These are phyloP conservation scores for Venusia cambrica DNA, from an alignment of 2,888 invertebrate species.

Conservation along the genomic window DNA sequence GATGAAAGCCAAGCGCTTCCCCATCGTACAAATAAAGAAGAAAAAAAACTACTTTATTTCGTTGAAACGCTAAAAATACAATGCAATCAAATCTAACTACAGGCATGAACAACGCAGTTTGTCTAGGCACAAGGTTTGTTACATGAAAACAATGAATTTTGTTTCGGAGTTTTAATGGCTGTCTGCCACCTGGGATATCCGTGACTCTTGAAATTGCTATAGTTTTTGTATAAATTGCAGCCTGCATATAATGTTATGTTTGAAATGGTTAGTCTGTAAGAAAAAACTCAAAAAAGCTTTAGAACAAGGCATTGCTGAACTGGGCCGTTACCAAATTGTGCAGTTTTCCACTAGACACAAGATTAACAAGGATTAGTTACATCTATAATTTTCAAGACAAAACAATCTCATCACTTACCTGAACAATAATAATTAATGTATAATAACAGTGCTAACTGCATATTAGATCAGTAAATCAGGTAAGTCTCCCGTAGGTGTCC, in stretches of 20 bases:
- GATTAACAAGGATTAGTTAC: too few relatives aligned
- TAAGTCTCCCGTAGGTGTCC: conserved; percentile 5
- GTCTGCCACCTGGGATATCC: conserved; percentile 27
- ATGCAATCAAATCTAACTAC: conserved; percentile 11
- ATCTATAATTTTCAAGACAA: too few relatives aligned
- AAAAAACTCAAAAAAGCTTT: too few relatives aligned
- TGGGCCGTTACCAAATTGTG: too few relatives aligned
- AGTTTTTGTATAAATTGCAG: conserved; percentile 28
- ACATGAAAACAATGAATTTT: conserved; percentile 29
- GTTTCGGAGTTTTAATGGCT: conserved; percentile 27
- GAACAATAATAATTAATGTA: conserved; percentile 10
- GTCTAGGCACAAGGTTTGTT: conserved; percentile 8
- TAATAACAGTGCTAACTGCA: conserved; percentile 15
- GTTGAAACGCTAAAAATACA: conserved; percentile 3
- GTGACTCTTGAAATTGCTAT: conserved; percentile 29
- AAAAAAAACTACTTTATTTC: not conserved
- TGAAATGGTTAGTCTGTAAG: too few relatives aligned
- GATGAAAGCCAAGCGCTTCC: too few relatives aligned
- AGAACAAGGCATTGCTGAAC: too few relatives aligned
- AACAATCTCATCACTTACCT: too few relatives aligned
- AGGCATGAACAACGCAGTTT: conserved; percentile 13
- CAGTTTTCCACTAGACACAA: too few relatives aligned
- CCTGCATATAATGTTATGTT: conserved; percentile 18
- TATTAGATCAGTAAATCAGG: conserved; percentile 16
- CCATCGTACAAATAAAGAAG: too few relatives aligned